Evolutionary conservation across 2,888 invertebrate genomes (phyloP).

Genomic region (Drosophila paramelanica): DNA sequence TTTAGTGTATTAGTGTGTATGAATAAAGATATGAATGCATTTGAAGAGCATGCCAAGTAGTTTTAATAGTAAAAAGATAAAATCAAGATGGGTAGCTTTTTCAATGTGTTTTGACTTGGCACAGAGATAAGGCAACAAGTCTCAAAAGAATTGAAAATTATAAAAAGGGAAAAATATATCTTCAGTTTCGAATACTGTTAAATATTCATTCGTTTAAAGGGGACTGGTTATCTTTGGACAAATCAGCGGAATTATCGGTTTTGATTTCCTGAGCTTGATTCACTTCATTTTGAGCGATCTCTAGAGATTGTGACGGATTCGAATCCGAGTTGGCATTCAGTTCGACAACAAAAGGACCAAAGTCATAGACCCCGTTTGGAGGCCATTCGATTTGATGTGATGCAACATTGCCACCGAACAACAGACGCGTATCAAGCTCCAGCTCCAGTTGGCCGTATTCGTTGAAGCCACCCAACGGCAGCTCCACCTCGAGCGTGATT

Average conservation of each 20-base stretch:
- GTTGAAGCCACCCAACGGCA: neutral
- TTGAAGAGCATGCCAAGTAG: constrained; percentile 12
- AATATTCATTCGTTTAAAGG: neutral
- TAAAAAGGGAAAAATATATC: neutral
- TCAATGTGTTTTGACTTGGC: constrained; percentile 26
- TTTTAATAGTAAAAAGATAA: neutral
- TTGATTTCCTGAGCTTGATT: constrained; percentile 16
- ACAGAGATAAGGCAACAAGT: neutral
- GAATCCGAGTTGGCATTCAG: neutral
- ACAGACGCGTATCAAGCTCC: constrained; percentile 5
- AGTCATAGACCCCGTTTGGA: neutral
- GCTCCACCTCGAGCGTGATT: neutral
- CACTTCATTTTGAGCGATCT: constrained; percentile 26
- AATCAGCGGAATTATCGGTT: neutral
- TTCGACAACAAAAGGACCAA: constrained; percentile 6
- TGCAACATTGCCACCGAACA: neutral
- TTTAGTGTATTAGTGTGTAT: constrained; percentile 5
- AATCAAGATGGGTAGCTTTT: neutral
- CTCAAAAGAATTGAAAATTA: neutral
- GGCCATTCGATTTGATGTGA: neutral
- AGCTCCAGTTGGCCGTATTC: constrained; percentile 1
- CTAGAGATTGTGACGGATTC: constrained; percentile 1
- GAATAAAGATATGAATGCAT: constrained; percentile 16
- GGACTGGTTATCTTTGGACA: constrained; percentile 4
- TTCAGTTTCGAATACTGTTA: too few species aligned